These are phyloP conservation scores for Lateolabrax maculatus DNA, from an alignment of 2,797 vertebrate genomes.

Conservation along the genomic window DNA sequence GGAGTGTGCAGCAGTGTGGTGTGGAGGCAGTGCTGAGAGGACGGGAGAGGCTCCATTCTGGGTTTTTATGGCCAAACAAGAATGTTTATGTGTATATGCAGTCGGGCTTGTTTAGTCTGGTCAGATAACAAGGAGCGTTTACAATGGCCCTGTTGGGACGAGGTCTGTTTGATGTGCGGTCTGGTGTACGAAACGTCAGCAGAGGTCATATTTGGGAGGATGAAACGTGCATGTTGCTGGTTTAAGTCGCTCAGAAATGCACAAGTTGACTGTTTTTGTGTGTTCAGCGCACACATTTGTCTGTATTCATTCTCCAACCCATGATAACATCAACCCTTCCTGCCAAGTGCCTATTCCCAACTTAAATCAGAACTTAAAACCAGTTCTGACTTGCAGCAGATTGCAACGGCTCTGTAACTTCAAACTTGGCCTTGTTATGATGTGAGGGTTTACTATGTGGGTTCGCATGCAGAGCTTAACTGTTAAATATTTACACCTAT, in stretches of 20 bases:
- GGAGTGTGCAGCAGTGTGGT: slow-evolving; percentile 20
- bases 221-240: background rate
- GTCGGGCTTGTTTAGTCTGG: slow-evolving; percentile 62
- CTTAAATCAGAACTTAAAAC: background rate
- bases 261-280: background rate
- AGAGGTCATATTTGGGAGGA: slow-evolving; percentile 17
- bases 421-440: background rate
- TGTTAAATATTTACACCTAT: background rate
- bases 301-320: background rate
- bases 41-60: slow-evolving; percentile 24
- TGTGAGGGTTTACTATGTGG: background rate
- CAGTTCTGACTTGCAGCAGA: background rate
- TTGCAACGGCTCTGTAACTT: background rate
- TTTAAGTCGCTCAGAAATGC: background rate
- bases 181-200: background rate
- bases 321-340: no score
- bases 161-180: slow-evolving; percentile 22
- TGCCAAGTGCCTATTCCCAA: background rate
- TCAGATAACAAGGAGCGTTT: slow-evolving; percentile 61
- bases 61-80: slow-evolving; percentile 59
- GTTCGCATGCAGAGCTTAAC: background rate
- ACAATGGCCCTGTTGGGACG: slow-evolving; percentile 23
- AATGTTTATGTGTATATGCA: slow-evolving; percentile 59
- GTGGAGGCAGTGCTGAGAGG: slow-evolving; percentile 47
- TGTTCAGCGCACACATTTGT: background rate